Evolutionary conservation across 1,140 invertebrate species (phyloP), one percentile per base, ranked within the genome.

Genomic region (Drosophila subpulchrella): DNA sequence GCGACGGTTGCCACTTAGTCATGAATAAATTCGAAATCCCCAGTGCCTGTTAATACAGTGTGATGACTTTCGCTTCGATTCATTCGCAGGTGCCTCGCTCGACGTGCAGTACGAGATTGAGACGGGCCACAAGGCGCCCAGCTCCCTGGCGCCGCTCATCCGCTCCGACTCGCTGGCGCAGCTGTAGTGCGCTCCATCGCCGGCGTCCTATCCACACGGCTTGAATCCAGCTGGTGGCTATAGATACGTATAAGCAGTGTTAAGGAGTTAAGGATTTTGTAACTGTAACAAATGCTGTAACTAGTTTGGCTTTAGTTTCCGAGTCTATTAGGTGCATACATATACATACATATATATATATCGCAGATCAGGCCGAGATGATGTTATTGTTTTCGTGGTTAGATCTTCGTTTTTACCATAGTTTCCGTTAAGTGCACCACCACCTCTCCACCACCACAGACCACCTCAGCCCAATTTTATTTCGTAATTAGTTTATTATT

Each of bases 71-170:
- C 15, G 15, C 8, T 83, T 44, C 48, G 62, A 15, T 56, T 51
- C 91, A 8, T 42, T 47, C 47, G 38, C 84, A 95, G 95, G 94
- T 91, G 94, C 95, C 75, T 95, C 96, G 36, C 93, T 96, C 83
- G 96, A 96, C 86, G 94, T 96, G 72, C 95, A 96, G 88, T 96
- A 96, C 82, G 96, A 97, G 92, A 94, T 96, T 78, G 96, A 97
- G 93, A 94, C 94, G 72, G 95, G 95, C 46, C 95, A 95, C 81
- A 95, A 95, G 75, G 95, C 96, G 71, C 94, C 96, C 62, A 96
- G 96, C 78, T 95, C 96, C 27, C 93, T 97, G 89, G 96, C 96
- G 75, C 96, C 96, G 44, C 94, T 97, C 83, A 96, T 97, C 94
- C 96, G 94, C 92, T 95, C 95, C 39, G 95, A 96, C 91, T 95